Evolutionary conservation across 2,113 vertebrate species (phyloP).

Genomic region (Xiphophorus maculatus): DNA sequence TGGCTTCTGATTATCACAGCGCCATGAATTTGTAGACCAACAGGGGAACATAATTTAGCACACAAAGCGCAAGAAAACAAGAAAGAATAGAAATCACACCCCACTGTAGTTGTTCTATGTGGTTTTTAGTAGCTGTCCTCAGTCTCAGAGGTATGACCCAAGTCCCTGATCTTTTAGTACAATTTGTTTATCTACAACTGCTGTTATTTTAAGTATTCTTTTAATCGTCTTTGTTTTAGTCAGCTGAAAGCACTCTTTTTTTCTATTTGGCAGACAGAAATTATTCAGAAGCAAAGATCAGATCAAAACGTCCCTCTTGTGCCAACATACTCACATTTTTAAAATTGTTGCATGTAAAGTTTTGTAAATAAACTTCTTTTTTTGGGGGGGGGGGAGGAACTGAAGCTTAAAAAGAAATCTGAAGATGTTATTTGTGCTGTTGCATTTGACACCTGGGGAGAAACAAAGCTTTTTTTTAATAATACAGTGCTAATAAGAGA

Average conservation of each 20-base stretch:
- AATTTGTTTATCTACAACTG: slow-evolving; percentile 17
- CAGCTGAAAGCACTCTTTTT: neutral
- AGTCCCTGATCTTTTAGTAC: slow-evolving; percentile 29
- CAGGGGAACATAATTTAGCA: slow-evolving; percentile 57
- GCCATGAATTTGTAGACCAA: slow-evolving; percentile 45
- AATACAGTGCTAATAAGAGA: neutral
- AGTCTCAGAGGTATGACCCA: slow-evolving; percentile 9
- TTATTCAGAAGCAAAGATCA: neutral
- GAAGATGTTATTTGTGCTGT: too few relatives aligned
- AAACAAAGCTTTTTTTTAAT: neutral
- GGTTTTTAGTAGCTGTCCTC: slow-evolving; percentile 3
- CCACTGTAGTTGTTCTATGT: slow-evolving; percentile 15
- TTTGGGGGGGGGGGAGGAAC: neutral
- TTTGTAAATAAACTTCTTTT: neutral
- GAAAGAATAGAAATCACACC: slow-evolving; percentile 2
- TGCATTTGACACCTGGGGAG: too few relatives aligned
- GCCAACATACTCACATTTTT: neutral
- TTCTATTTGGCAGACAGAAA: neutral
- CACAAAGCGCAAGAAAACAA: slow-evolving; percentile 19
- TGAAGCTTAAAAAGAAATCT: neutral
- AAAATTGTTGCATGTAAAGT: neutral
- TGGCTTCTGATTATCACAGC: slow-evolving; percentile 58
- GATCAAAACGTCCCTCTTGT: neutral
- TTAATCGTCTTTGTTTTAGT: neutral
- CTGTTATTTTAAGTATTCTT: neutral